These are phyloP conservation scores for Mimas tiliae DNA, from an alignment of 2,888 invertebrate species.

Conservation along the genomic window DNA sequence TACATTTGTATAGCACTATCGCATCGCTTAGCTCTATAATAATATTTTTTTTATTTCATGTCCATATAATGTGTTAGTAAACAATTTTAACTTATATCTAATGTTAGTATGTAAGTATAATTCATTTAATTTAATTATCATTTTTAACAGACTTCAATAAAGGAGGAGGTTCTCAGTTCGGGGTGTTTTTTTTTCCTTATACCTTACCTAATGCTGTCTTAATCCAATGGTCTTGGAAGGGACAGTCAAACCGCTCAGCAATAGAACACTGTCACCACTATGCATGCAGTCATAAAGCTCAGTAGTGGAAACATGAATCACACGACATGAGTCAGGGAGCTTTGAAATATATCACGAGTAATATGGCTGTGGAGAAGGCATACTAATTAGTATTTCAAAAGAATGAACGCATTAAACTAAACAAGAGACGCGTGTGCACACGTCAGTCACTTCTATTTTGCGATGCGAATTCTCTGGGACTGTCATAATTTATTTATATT, in stretches of 20 bases:
- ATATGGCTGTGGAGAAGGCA: slow-evolving; percentile 37
- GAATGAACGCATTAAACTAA: slow-evolving; percentile 31
- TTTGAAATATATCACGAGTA: slow-evolving; percentile 48
- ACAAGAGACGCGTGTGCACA: slow-evolving; percentile 34
- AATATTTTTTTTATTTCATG: too few species aligned
- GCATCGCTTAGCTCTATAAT: too few species aligned
- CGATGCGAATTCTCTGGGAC: slow-evolving; percentile 13
- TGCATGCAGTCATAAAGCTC: slow-evolving; percentile 29
- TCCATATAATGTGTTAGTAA: too few species aligned
- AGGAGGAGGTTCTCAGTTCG: too few species aligned
- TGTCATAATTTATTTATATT: not conserved
- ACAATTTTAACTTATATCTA: too few species aligned
- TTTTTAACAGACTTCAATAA: too few species aligned
- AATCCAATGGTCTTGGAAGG: too few species aligned
- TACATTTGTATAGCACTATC: too few species aligned
- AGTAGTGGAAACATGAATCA: slow-evolving; percentile 46
- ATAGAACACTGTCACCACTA: not conserved
- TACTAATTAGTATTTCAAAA: slow-evolving; percentile 56
- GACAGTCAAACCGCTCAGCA: not conserved
- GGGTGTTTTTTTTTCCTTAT: too few species aligned
- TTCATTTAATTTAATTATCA: too few species aligned
- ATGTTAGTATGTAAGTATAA: too few species aligned
- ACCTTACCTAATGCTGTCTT: too few species aligned
- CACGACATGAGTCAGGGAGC: slow-evolving; percentile 44
- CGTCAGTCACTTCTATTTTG: slow-evolving; percentile 31